Base-by-base conservation (phyloP, 2,888 invertebrate genomes). In the Horisme vitalbata region DNA sequence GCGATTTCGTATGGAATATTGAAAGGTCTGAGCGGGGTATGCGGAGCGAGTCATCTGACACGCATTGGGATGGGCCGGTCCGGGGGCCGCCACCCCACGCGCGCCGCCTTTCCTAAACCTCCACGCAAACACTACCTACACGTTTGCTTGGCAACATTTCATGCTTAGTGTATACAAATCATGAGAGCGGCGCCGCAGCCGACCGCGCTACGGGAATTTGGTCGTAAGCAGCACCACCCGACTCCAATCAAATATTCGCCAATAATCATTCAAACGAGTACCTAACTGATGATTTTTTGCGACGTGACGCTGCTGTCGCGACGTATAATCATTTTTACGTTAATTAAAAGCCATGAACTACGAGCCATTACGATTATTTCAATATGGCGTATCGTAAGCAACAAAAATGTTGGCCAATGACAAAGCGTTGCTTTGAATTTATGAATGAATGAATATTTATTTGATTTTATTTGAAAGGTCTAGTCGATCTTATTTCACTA, bases 131-230 rank as follows among this genome's bases (percentile, higher is more conserved):
- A 87, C 65, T 65, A 68, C 68, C 81, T 83, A 83, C 85, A 81
- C 82, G 86, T 87, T 87, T 88, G 86, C 86, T 88, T 85, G 86
- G 85, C 85, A 85, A 88, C 87, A 88, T 87, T 87, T 89, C 88
- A 88, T 87, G 84, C 88, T 89, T 88, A 89, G 83, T 82, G 83
- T 87, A 82, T 84, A 87, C 87, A 88, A 88, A 87, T 88, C 86
- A 84, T 84, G 85, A 83, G 81, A 79, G 79, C 68, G 67, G 79
- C 68, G 66, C 74, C 69, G 79, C 75, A 81, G 80, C 81, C 78
- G 83, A 83, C 82, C 78, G 76, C 72, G 81, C 78, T 82, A 82
- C 84, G 82, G 79, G 83, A 84, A 86, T 82, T 79, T 76, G 78
- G 77, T 78, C 80, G 75, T 71, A 73, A 73, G 71, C 71, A 65